These are phyloP conservation scores for Eurytoma adleriae DNA, from an alignment of 2,888 invertebrate species.

Conservation along the genomic window DNA sequence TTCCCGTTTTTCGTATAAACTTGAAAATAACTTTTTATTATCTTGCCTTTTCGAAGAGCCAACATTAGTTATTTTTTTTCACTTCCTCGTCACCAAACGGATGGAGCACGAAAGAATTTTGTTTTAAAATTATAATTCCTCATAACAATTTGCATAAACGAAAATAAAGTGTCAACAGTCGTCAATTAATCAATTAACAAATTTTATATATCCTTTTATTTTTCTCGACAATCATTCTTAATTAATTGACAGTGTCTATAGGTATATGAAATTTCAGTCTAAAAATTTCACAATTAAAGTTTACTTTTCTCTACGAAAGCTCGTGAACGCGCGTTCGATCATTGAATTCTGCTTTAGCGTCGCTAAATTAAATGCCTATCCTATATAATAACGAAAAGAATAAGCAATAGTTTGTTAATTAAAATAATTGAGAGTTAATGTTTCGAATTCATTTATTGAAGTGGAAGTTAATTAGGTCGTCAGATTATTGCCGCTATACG, in stretches of 20 bases:
- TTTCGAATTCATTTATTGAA: conserved; percentile 2
- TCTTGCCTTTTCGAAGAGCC: neutral
- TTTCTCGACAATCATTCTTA: neutral
- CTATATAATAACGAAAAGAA: too few relatives aligned
- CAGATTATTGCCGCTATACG: conserved; percentile 12
- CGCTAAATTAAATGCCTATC: too few relatives aligned
- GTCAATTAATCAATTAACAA: neutral
- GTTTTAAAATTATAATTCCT: conserved; percentile 1
- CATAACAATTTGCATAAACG: neutral
- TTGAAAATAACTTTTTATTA: conserved; percentile 16
- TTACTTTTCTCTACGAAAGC: neutral
- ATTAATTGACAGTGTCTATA: neutral
- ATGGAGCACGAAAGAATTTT: conserved; percentile 1
- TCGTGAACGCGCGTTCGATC: too few relatives aligned
- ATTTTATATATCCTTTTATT: neutral
- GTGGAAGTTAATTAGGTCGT: conserved; percentile 2
- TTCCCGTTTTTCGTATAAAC: conserved; percentile 33
- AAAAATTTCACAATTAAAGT: neutral
- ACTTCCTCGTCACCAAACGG: neutral
- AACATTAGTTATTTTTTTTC: neutral
- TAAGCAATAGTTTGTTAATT: too few relatives aligned
- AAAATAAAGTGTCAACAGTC: neutral
- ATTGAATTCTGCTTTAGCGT: too few relatives aligned
- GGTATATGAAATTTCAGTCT: conserved; percentile 2
- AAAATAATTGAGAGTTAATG: neutral